Base-by-base conservation (phyloP, 2,888 invertebrate species). In the Dione juno region DNA sequence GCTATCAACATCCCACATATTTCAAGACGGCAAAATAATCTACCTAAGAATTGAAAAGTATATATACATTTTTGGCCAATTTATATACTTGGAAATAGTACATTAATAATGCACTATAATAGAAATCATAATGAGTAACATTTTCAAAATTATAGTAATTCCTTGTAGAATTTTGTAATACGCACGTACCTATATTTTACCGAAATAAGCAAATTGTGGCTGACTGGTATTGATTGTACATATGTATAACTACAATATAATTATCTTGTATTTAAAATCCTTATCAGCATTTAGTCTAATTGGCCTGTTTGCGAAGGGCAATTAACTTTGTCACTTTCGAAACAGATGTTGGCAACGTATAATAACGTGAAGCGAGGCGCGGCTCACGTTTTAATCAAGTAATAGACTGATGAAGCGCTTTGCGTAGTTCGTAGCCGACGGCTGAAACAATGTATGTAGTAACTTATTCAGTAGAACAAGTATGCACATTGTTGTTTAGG, bases 311-410 rank as follows among this genome's bases (percentile, higher is more conserved):
- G 65, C 65, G 65, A 67, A 57, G 45, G 67, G 67, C 72, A 72
- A 74, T 74, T 74, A 72, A 67, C 61, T 66, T 72, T 53, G 69
- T 58, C 53, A 69, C 67, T 63, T 67, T 69, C 74, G 63, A 69
- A 74, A 74, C 73, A 28, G 69, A 72, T 69, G 67, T 63, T 67
- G 21, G 66, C 48, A 67, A n/a, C 64, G 43, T 58, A 64, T 70
- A 74, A 66, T 67, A 72, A 71, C 61, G 68, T 67, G 59, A 61
- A 11, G 59, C 14, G 37, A 63, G 76, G 75, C 54, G 74, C 67
- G 71, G 74, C 71, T 53, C 66, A 53, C 69, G 54, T 69, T 75
- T 75, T 76, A 76, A 76, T 75, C 74, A 76, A 75, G 74, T 74
- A 76, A 74, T 74, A 73, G 76, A 59, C 67, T 72, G 66, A 71